Evolutionary conservation across 2,797 vertebrate genomes (phyloP).

Genomic region (Geotrypetes seraphini): DNA sequence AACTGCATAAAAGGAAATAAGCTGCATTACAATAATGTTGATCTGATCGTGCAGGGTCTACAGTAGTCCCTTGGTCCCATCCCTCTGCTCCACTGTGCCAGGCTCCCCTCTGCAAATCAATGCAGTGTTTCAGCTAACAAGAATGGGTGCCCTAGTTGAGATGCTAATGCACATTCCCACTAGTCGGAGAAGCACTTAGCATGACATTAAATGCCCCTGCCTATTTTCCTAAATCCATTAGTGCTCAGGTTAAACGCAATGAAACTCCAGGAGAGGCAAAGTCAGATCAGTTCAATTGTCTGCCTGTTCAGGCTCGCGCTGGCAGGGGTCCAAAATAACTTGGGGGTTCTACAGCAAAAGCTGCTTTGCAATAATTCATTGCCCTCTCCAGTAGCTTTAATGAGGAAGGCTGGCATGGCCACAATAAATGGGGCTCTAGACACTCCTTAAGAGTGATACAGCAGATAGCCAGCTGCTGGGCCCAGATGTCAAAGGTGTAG

Average conservation of each 20-base stretch:
- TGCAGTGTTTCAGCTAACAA: constrained; percentile 56
- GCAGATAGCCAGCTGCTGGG: constrained; percentile 58
- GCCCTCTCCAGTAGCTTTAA: constrained; percentile 58
- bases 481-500: constrained; percentile 70
- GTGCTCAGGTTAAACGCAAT: constrained; percentile 59
- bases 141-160: constrained; percentile 60
- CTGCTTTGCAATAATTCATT: constrained; percentile 72
- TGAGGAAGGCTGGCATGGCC: constrained; percentile 56
- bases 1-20: constrained; percentile 33
- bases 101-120: constrained; percentile 50
- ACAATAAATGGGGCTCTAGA: constrained; percentile 48
- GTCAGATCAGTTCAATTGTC: constrained; percentile 71
- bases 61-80: too few species aligned
- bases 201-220: constrained; percentile 31
- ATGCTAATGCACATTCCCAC: constrained; percentile 35
- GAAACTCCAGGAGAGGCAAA: constrained; percentile 64
- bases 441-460: constrained; percentile 52
- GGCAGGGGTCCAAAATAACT: constrained; percentile 61
- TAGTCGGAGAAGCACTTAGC: constrained; percentile 54
- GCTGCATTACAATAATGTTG: constrained; percentile 35
- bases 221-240: constrained; percentile 42
- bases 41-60: constrained; percentile 43
- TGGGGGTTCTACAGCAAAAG: constrained; percentile 46
- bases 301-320: constrained; percentile 59
- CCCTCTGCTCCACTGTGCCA: too few species aligned